Percentiles rank a stretch among this genome's conserved stretches.
Evolutionary conservation across 2,113 vertebrate genomes (phyloP).

Genomic region (Pitta sordida): DNA sequence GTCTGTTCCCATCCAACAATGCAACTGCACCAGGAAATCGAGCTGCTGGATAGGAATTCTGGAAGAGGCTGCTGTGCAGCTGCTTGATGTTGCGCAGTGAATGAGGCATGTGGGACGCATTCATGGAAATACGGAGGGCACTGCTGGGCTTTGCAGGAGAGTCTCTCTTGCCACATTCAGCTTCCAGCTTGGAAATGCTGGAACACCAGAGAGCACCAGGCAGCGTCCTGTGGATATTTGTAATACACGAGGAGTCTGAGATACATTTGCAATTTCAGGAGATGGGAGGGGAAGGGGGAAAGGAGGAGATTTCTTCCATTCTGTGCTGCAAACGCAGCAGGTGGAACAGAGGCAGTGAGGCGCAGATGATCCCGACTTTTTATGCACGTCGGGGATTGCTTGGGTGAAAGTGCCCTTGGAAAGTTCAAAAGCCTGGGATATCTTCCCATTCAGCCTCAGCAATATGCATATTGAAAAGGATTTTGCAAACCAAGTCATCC

Average conservation of each 20-base stretch:
- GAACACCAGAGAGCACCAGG: background rate
- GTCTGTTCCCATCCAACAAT: conserved; percentile 22
- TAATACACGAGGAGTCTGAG: background rate
- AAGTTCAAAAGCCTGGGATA: conserved; percentile 30
- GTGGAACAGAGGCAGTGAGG: conserved; percentile 41
- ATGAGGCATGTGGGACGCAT: conserved; percentile 19
- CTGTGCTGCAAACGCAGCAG: background rate
- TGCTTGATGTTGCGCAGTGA: background rate
- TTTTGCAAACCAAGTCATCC: conserved; percentile 2
- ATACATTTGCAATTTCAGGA: rapidly evolving
- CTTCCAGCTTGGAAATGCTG: background rate
- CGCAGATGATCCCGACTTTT: conserved; percentile 52
- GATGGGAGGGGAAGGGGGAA: rapidly evolving
- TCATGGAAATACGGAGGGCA: background rate
- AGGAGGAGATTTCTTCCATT: background rate
- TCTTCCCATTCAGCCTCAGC: conserved; percentile 23
- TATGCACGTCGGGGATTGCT: too few relatives aligned
- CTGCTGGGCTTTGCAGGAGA: background rate
- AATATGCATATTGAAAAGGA: conserved; percentile 29
- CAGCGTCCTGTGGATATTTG: rapidly evolving
- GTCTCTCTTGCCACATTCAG: background rate
- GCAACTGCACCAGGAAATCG: conserved; percentile 1
- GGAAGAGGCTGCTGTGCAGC: conserved; percentile 34
- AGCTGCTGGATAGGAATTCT: conserved; percentile 24
- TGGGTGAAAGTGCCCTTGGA: conserved; percentile 18